Percentiles rank a stretch among this genome's conserved stretches.
phyloP scores from a whole-genome alignment of 2,888 invertebrate species.

The Oligia strigilis region DNA sequence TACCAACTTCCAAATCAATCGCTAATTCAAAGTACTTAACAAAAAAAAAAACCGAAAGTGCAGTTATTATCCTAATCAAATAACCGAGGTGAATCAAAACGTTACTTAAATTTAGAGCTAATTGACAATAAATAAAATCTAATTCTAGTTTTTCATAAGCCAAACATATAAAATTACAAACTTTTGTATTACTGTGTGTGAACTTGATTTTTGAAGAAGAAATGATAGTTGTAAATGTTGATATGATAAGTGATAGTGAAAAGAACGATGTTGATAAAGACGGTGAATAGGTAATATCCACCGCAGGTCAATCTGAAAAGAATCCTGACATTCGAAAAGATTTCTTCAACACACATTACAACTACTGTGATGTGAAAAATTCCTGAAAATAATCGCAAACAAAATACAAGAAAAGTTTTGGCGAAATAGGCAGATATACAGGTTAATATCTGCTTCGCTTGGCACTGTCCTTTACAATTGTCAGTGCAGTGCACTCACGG shows the following conservation, averaged over 20 bases:
- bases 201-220: conserved; percentile 35
- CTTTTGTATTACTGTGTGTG: conserved; percentile 50
- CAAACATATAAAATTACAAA: conserved; percentile 39
- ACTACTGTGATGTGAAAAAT: not conserved
- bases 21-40: conserved; percentile 47
- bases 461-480: not conserved
- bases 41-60: conserved; percentile 50
- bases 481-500: not conserved
- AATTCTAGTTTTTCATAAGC: conserved; percentile 61
- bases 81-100: conserved; percentile 51
- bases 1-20: conserved; percentile 30
- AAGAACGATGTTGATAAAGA: conserved; percentile 21
- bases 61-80: conserved; percentile 46
- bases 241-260: conserved; percentile 43
- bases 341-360: conserved; percentile 15
- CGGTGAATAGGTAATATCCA: conserved; percentile 11
- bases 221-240: conserved; percentile 38
- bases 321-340: conserved; percentile 38
- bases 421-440: not conserved
- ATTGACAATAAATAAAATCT: conserved; percentile 50
- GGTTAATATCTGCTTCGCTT: not conserved
- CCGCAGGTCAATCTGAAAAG: conserved; percentile 35
- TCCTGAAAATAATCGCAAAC: conserved; percentile 32
- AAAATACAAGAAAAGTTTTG: conserved; percentile 6
- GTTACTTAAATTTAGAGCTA: conserved; percentile 31